Evolutionary conservation across 1,140 invertebrate species (phyloP), one percentile per base, ranked within the genome.

Genomic region (Druon quercuslanigerum): DNA sequence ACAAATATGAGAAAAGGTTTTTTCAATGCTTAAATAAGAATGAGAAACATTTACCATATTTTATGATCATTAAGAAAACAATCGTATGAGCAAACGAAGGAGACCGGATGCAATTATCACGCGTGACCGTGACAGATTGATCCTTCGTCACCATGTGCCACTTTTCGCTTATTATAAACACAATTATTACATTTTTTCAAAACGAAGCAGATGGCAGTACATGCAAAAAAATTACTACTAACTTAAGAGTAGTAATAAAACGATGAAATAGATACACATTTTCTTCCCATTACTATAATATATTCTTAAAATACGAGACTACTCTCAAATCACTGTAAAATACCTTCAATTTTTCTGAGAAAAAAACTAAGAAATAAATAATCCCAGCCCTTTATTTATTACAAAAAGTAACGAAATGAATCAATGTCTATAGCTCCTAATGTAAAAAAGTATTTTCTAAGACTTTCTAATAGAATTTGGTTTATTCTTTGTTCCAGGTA

Each of bases 91-190:
- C 40, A 9, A 54, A 54, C 17, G 52, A 66, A 46, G 25, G 60
- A 66, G 14, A 66, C 60, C 60, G 60, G 60, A 66, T 66, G 60
- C 13, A 66, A 66, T 66, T 66, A 66, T 66, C 14, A 40, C 60
- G 60, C 60, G 25, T 66, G 60, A 66, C 60, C 60, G 25, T 66
- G 60, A 66, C 60, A 66, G 16, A 66, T 66, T 66, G 60, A 66
- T 66, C 20, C 60, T 66, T 66, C 25, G n/a, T 66, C 25, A 66
- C 33, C 60, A 66, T 66, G 60, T 66, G 33, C 60, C 13, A 66
- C 60, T 66, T 66, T 66, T 66, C 33, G 60, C 60, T 66, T 46
- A 66, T 40, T 66, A n/a, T 60, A 60, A 17, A 66, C 33, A n/a
- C 40, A 20, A 46, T 33, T 46, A 66, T 66, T 66, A 66, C n/a